These are phyloP conservation scores for Diplolepis rosae DNA, from an alignment of 2,888 invertebrate species.

Conservation along the genomic window DNA sequence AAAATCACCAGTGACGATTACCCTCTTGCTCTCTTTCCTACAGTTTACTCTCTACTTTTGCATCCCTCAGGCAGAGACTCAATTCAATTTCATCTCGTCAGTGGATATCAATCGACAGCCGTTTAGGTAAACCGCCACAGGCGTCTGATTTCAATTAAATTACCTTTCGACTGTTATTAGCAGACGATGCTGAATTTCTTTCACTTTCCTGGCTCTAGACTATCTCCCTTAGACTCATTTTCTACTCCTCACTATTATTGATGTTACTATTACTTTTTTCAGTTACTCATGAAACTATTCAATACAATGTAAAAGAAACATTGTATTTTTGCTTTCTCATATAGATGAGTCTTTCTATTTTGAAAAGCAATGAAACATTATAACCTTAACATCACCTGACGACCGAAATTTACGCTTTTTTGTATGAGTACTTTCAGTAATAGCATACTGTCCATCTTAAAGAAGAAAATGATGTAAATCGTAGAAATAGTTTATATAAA, in stretches of 20 bases:
- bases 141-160: slow-evolving; percentile 63
- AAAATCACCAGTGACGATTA: background rate
- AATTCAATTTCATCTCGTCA: slow-evolving; percentile 27
- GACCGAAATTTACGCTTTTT: no score
- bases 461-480: no score
- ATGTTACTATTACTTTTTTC: no score
- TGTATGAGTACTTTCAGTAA: no score
- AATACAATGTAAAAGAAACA: no score
- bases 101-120: slow-evolving; percentile 57
- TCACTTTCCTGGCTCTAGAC: background rate
- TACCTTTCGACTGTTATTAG: slow-evolving; percentile 50
- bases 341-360: no score
- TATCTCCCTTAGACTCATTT: background rate
- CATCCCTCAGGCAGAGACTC: slow-evolving; percentile 5
- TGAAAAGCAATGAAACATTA: no score
- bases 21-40: slow-evolving; percentile 10
- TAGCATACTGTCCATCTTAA: no score
- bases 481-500: no score
- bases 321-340: background rate
- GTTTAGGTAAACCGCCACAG: slow-evolving; percentile 59
- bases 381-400: no score
- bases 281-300: no score
- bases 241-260: no score
- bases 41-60: slow-evolving; percentile 2
- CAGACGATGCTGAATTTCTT: slow-evolving; percentile 30